Evolutionary conservation across 2,888 invertebrate species (phyloP).

Genomic region (Pammene fasciana): DNA sequence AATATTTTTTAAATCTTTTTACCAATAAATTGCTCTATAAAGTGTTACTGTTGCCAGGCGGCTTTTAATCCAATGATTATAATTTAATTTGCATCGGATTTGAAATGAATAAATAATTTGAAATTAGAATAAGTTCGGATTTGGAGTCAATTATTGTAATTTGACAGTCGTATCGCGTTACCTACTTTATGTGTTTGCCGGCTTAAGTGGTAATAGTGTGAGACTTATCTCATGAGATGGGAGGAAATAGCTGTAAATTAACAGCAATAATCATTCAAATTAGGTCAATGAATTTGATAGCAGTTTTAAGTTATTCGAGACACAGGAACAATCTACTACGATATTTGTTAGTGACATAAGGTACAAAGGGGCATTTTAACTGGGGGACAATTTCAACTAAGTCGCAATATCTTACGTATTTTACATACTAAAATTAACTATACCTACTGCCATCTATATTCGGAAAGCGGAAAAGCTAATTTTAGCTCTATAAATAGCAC

Average conservation of each 20-base stretch:
- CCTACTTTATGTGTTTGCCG: conserved; percentile 37
- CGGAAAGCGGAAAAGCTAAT: no score
- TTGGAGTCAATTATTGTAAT: conserved; percentile 38
- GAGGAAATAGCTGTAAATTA: conserved; percentile 27
- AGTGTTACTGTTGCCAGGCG: conserved; percentile 20
- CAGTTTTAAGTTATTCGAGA: no score
- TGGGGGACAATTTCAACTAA: no score
- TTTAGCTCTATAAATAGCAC: no score
- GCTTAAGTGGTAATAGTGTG: conserved; percentile 32
- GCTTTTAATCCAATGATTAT: conserved; percentile 16
- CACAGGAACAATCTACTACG: no score
- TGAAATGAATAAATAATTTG: conserved; percentile 25
- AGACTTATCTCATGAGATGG: conserved; percentile 17
- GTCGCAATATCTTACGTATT: no score
- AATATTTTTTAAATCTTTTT: conserved; percentile 19
- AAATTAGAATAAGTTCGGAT: conserved; percentile 37
- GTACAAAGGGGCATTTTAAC: no score
- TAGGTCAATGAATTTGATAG: background rate
- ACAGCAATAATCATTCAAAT: background rate
- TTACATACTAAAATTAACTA: no score
- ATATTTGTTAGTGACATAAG: no score
- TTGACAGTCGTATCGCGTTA: conserved; percentile 37
- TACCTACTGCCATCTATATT: no score
- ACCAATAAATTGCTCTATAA: conserved; percentile 26
- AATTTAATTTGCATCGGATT: conserved; percentile 29